These are phyloP conservation scores for Lasiurus borealis DNA, from an alignment of 2,113 vertebrate species.

Conservation along the genomic window DNA sequence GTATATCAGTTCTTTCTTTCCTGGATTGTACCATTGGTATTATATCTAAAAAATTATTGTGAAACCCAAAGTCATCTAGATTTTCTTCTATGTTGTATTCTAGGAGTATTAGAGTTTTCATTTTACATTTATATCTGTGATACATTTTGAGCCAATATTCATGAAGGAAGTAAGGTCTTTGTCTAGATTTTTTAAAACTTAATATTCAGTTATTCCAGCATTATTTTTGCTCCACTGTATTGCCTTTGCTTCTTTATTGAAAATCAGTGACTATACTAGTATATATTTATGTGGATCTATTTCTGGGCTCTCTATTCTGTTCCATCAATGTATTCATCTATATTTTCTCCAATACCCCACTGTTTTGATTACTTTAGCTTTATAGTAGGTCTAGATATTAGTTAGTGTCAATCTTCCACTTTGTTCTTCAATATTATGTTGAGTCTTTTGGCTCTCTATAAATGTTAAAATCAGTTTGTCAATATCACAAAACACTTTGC, in stretches of 20 bases:
- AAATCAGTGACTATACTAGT: too few relatives aligned
- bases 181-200: background rate
- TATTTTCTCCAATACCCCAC: background rate
- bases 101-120: background rate
- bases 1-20: background rate
- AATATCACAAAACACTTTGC: background rate
- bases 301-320: background rate
- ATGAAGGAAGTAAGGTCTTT: background rate
- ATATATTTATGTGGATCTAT: background rate
- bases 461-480: background rate
- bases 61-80: background rate
- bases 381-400: background rate
- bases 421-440: background rate
- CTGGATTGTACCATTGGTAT: background rate
- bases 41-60: background rate
- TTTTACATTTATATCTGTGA: background rate
- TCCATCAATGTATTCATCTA: background rate
- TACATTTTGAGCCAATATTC: background rate
- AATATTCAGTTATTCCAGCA: background rate
- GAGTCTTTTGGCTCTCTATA: background rate
- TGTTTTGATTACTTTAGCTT: background rate
- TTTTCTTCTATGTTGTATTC: background rate
- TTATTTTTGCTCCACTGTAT: background rate
- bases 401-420: background rate
- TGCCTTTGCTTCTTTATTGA: background rate